Evolutionary conservation across 2,888 invertebrate genomes (phyloP).

Genomic region (Petrolisthes cinctipes): DNA sequence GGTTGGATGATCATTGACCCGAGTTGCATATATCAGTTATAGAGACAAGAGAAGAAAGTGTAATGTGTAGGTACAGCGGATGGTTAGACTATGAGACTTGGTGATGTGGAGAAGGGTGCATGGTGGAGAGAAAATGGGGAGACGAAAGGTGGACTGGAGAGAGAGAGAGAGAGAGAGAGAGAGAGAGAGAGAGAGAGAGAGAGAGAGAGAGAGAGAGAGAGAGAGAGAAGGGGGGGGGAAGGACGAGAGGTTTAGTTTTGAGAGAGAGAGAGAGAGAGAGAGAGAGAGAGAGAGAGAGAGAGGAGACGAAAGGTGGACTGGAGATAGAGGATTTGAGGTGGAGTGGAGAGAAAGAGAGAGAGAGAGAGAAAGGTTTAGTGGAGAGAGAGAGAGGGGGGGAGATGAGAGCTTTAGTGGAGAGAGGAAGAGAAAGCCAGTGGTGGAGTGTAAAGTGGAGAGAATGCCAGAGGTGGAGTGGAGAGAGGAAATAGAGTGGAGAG

Average conservation of each 20-base stretch:
- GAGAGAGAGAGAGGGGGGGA: too few species aligned
- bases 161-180: constrained; percentile 4
- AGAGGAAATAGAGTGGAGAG: constrained; percentile 13
- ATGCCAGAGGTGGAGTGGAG: neutral
- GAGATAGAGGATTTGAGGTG: neutral
- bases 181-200: constrained; percentile 22
- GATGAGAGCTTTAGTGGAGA: too few species aligned
- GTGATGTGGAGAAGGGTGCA: neutral
- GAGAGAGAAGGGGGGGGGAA: neutral
- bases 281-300: constrained; percentile 18
- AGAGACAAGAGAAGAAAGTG: constrained; percentile 1
- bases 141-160: neutral
- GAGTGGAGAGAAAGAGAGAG: neutral
- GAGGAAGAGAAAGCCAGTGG: constrained; percentile 26
- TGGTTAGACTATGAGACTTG: neutral
- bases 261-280: constrained; percentile 20
- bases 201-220: constrained; percentile 20
- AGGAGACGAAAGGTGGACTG: neutral
- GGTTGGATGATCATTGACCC: neutral
- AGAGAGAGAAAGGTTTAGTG: too few species aligned
- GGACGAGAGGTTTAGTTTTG: too few species aligned
- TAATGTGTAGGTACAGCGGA: neutral
- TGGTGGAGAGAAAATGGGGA: neutral
- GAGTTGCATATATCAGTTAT: neutral
- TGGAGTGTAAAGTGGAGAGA: neutral